Evolutionary conservation across 2,888 invertebrate species (phyloP).

Genomic region (Ypsolopha scabrella): DNA sequence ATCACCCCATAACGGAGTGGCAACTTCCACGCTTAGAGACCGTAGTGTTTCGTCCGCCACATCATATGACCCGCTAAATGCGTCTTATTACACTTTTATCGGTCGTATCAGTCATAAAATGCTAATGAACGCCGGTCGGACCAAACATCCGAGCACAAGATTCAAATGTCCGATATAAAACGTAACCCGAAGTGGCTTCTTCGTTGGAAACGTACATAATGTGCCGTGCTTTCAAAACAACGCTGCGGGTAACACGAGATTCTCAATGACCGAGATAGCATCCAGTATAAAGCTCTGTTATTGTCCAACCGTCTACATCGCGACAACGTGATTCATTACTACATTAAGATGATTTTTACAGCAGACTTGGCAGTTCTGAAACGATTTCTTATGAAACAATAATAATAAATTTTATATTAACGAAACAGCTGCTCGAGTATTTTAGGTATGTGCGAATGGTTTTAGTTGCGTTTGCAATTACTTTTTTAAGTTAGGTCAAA

Average conservation of each 20-base stretch:
- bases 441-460: not conserved
- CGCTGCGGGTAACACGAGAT: constrained; percentile 46
- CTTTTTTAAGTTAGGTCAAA: not conserved
- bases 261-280: constrained; percentile 49
- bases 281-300: constrained; percentile 62
- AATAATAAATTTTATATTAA: constrained; percentile 4
- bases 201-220: constrained; percentile 64
- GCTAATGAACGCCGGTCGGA: constrained; percentile 55
- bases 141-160: constrained; percentile 68
- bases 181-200: constrained; percentile 66
- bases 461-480: not conserved
- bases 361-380: constrained; percentile 13
- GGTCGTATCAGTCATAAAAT: constrained; percentile 69
- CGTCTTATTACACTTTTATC: constrained; percentile 68
- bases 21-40: constrained; percentile 28
- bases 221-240: constrained; percentile 65
- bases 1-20: constrained; percentile 45
- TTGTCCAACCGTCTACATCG: constrained; percentile 29
- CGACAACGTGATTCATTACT: constrained; percentile 25
- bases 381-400: constrained; percentile 10
- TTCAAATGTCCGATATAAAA: constrained; percentile 66
- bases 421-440: not conserved
- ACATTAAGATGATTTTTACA: constrained; percentile 23
- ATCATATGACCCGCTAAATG: constrained; percentile 60
- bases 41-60: constrained; percentile 46